Percentiles rank a stretch among this genome's conserved stretches.
Conservation (phyloP, 2,113 vertebrate genomes). For the Butorides virescens region DNA sequence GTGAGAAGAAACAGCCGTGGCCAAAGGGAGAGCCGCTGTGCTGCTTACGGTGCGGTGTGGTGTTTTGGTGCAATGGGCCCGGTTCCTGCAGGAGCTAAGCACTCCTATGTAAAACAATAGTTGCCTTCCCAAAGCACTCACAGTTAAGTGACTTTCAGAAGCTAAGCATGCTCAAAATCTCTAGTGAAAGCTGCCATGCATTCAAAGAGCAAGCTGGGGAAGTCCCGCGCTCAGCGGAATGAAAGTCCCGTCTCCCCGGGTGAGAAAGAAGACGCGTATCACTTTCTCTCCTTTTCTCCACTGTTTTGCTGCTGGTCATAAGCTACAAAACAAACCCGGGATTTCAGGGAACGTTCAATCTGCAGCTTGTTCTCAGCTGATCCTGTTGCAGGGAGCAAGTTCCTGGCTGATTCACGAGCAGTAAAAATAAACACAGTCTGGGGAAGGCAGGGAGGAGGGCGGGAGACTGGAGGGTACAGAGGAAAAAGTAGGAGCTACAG, state of each 20-base stretch:
- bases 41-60: background rate
- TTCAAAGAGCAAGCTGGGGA: background rate
- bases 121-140: background rate
- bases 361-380: slow-evolving; percentile 68
- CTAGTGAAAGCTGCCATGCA: background rate
- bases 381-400: slow-evolving; percentile 62
- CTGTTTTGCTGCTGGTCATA: slow-evolving; percentile 29
- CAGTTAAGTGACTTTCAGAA: background rate
- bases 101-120: rapidly evolving
- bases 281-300: slow-evolving; percentile 39
- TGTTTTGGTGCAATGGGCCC: background rate
- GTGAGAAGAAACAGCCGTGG: background rate
- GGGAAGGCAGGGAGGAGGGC: slow-evolving; percentile 46
- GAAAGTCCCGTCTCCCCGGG: background rate
- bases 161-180: background rate
- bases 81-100: background rate
- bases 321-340: slow-evolving; percentile 51
- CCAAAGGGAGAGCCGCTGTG: background rate
- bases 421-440: slow-evolving; percentile 70
- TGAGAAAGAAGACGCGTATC: background rate
- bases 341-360: slow-evolving; percentile 52
- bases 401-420: slow-evolving; percentile 64
- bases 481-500: slow-evolving; percentile 62
- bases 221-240: background rate
- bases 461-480: slow-evolving; percentile 28